phyloP scores from a whole-genome alignment of 2,888 invertebrate species.

The Drosophila macrothrix region DNA sequence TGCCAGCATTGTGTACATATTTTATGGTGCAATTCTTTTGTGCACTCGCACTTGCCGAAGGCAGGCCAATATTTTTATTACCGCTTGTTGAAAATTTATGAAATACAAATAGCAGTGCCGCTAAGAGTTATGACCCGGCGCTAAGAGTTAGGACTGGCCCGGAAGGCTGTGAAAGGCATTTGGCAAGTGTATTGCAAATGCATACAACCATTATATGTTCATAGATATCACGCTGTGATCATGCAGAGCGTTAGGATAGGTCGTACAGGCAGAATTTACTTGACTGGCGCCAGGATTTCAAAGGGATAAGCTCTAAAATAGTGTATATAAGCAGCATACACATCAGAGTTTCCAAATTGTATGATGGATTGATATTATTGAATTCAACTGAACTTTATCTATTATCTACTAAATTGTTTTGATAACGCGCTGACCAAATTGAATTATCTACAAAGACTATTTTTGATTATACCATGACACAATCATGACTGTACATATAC shows the following conservation, averaged over 20 bases:
- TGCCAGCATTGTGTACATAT: conserved; percentile 24
- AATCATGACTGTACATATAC: too few relatives aligned
- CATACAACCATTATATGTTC: background rate
- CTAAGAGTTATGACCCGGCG: conserved; percentile 80
- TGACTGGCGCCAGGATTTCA: conserved; percentile 58
- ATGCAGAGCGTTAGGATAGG: conserved; percentile 28
- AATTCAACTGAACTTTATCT: background rate
- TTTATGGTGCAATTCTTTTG: conserved; percentile 82
- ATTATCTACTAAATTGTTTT: background rate
- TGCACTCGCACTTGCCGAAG: conserved; percentile 61
- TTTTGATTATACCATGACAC: background rate
- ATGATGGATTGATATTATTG: background rate
- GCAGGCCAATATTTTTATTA: conserved; percentile 81
- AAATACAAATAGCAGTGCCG: conserved; percentile 71
- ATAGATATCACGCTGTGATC: conserved; percentile 58
- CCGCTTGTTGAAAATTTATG: conserved; percentile 65
- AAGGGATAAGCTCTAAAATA: conserved; percentile 62
- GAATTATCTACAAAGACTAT: background rate
- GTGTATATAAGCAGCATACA: conserved; percentile 12
- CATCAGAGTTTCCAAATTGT: background rate
- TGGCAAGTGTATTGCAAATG: conserved; percentile 47
- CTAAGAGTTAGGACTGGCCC: conserved; percentile 67
- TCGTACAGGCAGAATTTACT: conserved; percentile 2
- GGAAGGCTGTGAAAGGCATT: conserved; percentile 76
- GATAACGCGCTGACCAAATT: background rate